Evolutionary conservation across 1,140 invertebrate species (phyloP).

Genomic region (Achroia grisella): DNA sequence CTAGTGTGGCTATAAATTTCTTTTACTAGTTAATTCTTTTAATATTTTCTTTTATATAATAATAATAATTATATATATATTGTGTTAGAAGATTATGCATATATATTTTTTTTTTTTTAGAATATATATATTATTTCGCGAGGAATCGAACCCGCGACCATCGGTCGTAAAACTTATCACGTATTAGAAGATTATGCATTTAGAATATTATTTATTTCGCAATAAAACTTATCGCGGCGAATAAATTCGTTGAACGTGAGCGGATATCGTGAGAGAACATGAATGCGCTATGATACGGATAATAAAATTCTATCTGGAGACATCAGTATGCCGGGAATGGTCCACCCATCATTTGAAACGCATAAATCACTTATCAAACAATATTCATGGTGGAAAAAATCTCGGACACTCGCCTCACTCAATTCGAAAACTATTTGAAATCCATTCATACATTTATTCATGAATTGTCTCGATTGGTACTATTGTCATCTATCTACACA

Average conservation of each 20-base stretch:
- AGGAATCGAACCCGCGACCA: too few species aligned
- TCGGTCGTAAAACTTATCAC: too few species aligned
- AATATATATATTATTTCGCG: too few species aligned
- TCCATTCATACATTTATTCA: slow-evolving; percentile 17
- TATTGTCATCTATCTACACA: slow-evolving; percentile 7
- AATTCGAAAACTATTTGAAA: slow-evolving; percentile 12
- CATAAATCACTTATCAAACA: slow-evolving; percentile 15
- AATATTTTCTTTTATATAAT: too few species aligned
- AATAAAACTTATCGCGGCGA: too few species aligned
- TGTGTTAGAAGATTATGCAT: too few species aligned
- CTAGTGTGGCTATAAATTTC: too few species aligned
- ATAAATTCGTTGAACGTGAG: not conserved
- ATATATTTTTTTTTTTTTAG: too few species aligned
- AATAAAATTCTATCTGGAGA: not conserved
- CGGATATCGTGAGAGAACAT: not conserved
- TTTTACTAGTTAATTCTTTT: too few species aligned
- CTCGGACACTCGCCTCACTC: not conserved
- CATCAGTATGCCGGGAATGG: not conserved
- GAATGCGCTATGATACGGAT: not conserved
- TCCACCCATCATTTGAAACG: not conserved
- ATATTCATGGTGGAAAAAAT: slow-evolving; percentile 16
- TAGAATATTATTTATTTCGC: too few species aligned
- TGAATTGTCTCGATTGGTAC: slow-evolving; percentile 14
- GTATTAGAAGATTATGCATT: too few species aligned
- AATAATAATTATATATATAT: too few species aligned